These are phyloP conservation scores for Ormyrus pomaceus DNA, from an alignment of 2,888 invertebrate genomes.

Conservation along the genomic window DNA sequence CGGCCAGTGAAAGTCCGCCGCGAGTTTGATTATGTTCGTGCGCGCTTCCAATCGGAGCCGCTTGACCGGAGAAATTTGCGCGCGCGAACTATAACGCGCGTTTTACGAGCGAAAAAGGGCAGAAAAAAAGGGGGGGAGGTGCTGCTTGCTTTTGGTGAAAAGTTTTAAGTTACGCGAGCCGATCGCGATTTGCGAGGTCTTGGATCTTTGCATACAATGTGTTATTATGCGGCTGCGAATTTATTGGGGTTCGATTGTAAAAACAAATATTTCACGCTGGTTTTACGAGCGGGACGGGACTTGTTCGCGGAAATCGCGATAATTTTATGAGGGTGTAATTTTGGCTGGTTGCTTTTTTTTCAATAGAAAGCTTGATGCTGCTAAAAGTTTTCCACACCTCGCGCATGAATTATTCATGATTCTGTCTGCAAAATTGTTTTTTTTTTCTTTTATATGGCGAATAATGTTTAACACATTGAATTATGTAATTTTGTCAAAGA, in stretches of 20 bases:
- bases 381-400: slow-evolving; percentile 5
- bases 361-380: slow-evolving; percentile 11
- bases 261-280: slow-evolving; percentile 26
- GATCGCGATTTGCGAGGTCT: not conserved
- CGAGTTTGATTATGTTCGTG: slow-evolving; percentile 44
- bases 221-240: slow-evolving; percentile 22
- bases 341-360: not conserved
- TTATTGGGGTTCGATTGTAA: slow-evolving; percentile 25
- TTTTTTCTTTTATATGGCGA: too few species aligned
- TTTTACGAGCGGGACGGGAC: slow-evolving; percentile 26
- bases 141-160: too few species aligned
- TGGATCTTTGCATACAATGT: slow-evolving; percentile 37
- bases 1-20: slow-evolving; percentile 63
- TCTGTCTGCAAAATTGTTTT: not conserved
- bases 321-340: slow-evolving; percentile 24
- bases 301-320: slow-evolving; percentile 27
- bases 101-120: slow-evolving; percentile 2
- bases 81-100: not conserved
- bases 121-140: too few species aligned
- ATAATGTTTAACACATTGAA: not conserved
- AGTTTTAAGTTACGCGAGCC: not conserved
- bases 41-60: slow-evolving; percentile 48
- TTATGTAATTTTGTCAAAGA: not conserved
- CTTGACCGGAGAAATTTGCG: slow-evolving; percentile 31
- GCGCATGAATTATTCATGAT: slow-evolving; percentile 26